Evolutionary conservation across 2,113 vertebrate genomes (phyloP), one percentile per base, ranked within the genome.

Genomic region (Charadrius vociferus): DNA sequence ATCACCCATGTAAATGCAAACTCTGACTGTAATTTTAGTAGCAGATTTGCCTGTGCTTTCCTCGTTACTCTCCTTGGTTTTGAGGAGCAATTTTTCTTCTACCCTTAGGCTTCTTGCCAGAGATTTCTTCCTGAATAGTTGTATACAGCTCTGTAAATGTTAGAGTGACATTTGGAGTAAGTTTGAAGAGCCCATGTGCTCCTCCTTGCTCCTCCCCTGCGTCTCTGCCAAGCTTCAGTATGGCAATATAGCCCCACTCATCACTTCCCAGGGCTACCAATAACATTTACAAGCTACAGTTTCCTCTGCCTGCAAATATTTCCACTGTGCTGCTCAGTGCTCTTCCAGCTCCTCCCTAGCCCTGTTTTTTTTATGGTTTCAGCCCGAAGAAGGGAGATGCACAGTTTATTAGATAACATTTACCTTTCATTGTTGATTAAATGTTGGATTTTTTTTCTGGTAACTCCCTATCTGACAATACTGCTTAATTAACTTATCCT

Each of bases 241-340:
- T 82, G 22, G 86, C 45, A 49, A 41, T 92, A 96, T 65, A 89
- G 82, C 91, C 71, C 81, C 12, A 3, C 65, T 81, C 14, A 0
- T 97, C 72, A 34, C 88, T 78, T 98, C 96, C 97, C 97, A 95
- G 95, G 88, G 97, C 97, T 90, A 97, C 93, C 92, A 98, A 62
- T 98, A 98, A 98, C 97, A 98, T 98, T 98, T 98, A 97, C 96
- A 97, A 93, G 95, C 90, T 98, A 97, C 97, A 92, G 96, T 98
- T 97, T 97, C 97, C 79, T 97, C 95, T 86, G 32, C 96, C 95
- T 97, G 96, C 96, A 98, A 98, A 98, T 98, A 97, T 97, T 98
- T 97, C 90, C 88, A 45, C 36, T 94, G 73, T 39, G 62, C 41
- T 94, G 58, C 36, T 53, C 55, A 7, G 67, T 32, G 47, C 41